Conservation (phyloP, 2,797 vertebrate genomes). For the Chelon auratus region DNA sequence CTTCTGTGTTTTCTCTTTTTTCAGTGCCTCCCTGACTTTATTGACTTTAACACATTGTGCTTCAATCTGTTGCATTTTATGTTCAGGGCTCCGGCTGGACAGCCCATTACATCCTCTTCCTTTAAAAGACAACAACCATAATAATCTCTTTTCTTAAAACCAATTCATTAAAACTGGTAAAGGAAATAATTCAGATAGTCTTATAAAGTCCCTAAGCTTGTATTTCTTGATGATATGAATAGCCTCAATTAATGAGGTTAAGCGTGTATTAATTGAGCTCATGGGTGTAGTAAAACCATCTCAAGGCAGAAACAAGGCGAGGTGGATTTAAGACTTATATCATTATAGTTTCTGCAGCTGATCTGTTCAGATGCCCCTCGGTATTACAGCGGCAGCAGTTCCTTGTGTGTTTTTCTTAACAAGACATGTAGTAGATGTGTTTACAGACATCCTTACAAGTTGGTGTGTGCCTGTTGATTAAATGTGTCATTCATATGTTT, state of each 20-base stretch:
- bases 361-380: neutral
- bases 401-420: slow-evolving; percentile 14
- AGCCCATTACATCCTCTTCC: too few relatives aligned
- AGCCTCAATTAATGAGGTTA: slow-evolving; percentile 34
- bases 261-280: slow-evolving; percentile 43
- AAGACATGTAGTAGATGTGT: slow-evolving; percentile 25
- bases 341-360: neutral
- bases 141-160: neutral
- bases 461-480: slow-evolving; percentile 56
- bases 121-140: neutral
- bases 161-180: slow-evolving; percentile 13
- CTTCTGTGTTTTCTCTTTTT: too few relatives aligned
- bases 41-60: too few relatives aligned
- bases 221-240: neutral
- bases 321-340: slow-evolving; percentile 2
- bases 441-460: slow-evolving; percentile 29
- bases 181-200: slow-evolving; percentile 10
- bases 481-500: slow-evolving; percentile 65
- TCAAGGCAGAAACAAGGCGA: slow-evolving; percentile 16
- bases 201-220: neutral
- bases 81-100: too few relatives aligned
- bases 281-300: slow-evolving; percentile 13
- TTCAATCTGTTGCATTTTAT: too few relatives aligned
- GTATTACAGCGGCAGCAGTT: neutral
- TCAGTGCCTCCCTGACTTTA: too few relatives aligned